Evolutionary conservation across 2,113 vertebrate genomes (phyloP).

Genomic region (Nettapus auritus): DNA sequence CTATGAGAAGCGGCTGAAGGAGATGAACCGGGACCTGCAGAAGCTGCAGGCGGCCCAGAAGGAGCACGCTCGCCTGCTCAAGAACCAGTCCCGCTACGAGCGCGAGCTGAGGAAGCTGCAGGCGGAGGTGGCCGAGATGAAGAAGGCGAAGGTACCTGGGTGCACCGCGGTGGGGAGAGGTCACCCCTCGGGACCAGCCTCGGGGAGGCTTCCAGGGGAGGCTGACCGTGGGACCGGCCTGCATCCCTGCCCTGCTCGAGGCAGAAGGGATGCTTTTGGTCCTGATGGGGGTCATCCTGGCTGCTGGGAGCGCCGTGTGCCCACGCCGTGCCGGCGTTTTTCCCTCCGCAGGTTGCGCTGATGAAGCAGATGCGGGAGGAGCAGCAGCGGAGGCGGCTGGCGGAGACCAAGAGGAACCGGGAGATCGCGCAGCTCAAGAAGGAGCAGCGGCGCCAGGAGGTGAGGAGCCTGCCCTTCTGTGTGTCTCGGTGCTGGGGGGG

Average conservation of each 20-base stretch:
- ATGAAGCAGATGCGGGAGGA: constrained; percentile 99
- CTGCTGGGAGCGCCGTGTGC: not conserved
- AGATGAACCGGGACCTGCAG: constrained; percentile 95
- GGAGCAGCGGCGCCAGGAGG: constrained; percentile 89
- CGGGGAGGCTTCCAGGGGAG: not conserved
- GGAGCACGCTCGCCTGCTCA: constrained; percentile 92
- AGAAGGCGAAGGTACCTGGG: constrained; percentile 91
- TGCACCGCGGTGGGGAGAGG: not conserved
- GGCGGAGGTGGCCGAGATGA: constrained; percentile 94
- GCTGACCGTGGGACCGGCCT: not conserved
- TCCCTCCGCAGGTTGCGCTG: constrained; percentile 81
- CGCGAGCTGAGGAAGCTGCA: constrained; percentile 94
- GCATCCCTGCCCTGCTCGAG: not conserved
- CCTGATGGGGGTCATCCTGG: not conserved
- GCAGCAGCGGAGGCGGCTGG: constrained; percentile 90
- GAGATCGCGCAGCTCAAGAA: constrained; percentile 97
- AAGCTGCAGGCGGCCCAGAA: constrained; percentile 96
- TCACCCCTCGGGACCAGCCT: not conserved
- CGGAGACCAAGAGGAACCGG: constrained; percentile 91
- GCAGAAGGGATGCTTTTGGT: not conserved
- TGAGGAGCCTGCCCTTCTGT: not conserved
- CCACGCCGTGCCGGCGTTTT: not conserved
- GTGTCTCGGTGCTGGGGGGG: fast-evolving
- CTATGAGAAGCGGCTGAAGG: constrained; percentile 94
- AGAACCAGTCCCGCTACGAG: constrained; percentile 94